Evolutionary conservation across 2,113 vertebrate genomes (phyloP), one percentile per base, ranked within the genome.

Genomic region (Cynoglossus semilaevis): DNA sequence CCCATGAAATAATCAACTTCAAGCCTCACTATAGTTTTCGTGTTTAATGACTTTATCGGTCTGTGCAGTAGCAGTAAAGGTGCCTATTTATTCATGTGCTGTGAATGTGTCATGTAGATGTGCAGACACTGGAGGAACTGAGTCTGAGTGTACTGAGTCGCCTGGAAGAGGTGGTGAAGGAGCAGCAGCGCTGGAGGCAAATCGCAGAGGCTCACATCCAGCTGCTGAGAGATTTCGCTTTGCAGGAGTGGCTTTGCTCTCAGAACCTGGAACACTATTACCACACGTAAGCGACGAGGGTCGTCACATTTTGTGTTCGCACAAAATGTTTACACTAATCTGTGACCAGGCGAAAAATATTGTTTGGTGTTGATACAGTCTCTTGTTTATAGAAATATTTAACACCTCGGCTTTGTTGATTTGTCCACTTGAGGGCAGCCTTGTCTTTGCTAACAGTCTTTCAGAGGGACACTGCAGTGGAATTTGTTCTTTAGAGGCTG

Each of bases 211-310:
- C 89, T 51, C 83, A 91, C 70, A 76, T 86, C 79, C 88, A 88
- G 69, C 89, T 92, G 65, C 86, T 92, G 50, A 62, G 89, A 75
- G 90, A 92, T 81, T 90, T 92, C 83, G 90, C 91, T 62, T 90
- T 92, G 69, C 90, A 91, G 77, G 91, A 92, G 91, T 93, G 91
- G 91, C 90, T 93, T 48, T 90, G 85, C 70, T 89, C 89, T 51
- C 89, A 92, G 76, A 90, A 88, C 65, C 76, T 92, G 50, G 91
- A 91, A 76, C 90, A 91, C 72, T 91, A 90, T 69, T 89, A 92
- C 67, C 86, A 90, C 66, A 89, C 80, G 91, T 92, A 85, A 89
- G 89, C 62, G 63, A 59, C 40, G 46, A 41, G 49, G 16, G 18
- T n/a, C 59, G 53, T 59, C 50, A 40, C 52, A 12, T 57, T 57